phyloP scores from a whole-genome alignment of 2,888 invertebrate species.

The Hydroisotoma schaefferi region DNA sequence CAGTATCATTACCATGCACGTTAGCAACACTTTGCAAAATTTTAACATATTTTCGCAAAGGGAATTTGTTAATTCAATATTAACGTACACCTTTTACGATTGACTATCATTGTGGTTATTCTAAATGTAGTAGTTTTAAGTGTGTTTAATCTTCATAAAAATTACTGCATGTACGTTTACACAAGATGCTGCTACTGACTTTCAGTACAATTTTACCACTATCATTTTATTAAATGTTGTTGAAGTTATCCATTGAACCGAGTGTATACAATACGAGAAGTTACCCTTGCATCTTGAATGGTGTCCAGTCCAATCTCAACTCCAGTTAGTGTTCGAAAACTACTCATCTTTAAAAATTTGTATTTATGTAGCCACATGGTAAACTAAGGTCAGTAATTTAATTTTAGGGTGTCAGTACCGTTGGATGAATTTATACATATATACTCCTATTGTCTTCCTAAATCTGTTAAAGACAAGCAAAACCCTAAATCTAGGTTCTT shows the following conservation, averaged over 20 bases:
- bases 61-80: slow-evolving; percentile 5
- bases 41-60: too few relatives aligned
- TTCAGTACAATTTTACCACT: slow-evolving; percentile 4
- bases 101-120: slow-evolving; percentile 7
- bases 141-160: background rate
- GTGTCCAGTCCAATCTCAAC: slow-evolving; percentile 28
- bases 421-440: background rate
- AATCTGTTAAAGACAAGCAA: slow-evolving; percentile 1
- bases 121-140: background rate
- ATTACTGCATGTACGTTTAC: too few relatives aligned
- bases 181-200: background rate
- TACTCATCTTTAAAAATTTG: slow-evolving; percentile 21
- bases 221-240: too few relatives aligned
- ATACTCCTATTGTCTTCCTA: slow-evolving; percentile 7
- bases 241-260: slow-evolving; percentile 19
- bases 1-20: too few relatives aligned
- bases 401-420: slow-evolving; percentile 12
- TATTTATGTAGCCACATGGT: slow-evolving; percentile 14
- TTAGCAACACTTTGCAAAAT: too few relatives aligned
- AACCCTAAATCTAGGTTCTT: slow-evolving; percentile 1
- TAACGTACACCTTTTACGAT: background rate
- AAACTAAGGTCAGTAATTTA: slow-evolving; percentile 19
- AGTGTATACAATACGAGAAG: slow-evolving; percentile 33
- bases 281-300: slow-evolving; percentile 37
- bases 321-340: slow-evolving; percentile 33